Percentiles rank a stretch among this genome's conserved stretches.
Evolutionary conservation across 2,888 invertebrate species (phyloP).

Genomic region (Pyrrhia umbra): DNA sequence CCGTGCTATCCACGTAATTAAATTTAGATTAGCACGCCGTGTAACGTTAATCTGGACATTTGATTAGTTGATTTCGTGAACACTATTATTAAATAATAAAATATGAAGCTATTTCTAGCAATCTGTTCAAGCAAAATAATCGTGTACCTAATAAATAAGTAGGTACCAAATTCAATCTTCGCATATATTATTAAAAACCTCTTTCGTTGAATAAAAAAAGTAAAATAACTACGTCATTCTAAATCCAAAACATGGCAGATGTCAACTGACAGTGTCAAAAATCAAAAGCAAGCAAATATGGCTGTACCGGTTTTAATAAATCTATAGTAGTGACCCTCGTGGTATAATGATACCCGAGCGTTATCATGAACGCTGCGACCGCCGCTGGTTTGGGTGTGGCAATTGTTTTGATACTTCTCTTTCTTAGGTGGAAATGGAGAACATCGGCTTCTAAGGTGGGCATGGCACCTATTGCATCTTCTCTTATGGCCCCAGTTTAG

Average conservation of each 20-base stretch:
- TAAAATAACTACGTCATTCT: slow-evolving; percentile 56
- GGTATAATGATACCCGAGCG: slow-evolving; percentile 67
- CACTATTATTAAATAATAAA: too few species aligned
- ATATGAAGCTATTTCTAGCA: too few species aligned
- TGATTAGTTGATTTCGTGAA: not conserved
- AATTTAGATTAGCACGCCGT: slow-evolving; percentile 55
- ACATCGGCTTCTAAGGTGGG: slow-evolving; percentile 64
- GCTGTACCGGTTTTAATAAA: slow-evolving; percentile 40
- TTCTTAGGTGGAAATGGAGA: slow-evolving; percentile 74
- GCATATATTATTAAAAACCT: not conserved
- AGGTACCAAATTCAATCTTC: not conserved
- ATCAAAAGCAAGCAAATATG: slow-evolving; percentile 47
- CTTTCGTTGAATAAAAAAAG: not conserved
- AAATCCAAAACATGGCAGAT: slow-evolving; percentile 61
- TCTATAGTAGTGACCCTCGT: slow-evolving; percentile 34
- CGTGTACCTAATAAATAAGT: too few species aligned
- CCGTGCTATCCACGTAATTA: slow-evolving; percentile 45
- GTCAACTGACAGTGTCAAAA: slow-evolving; percentile 50
- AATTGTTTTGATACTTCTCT: slow-evolving; percentile 69
- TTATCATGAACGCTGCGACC: slow-evolving; percentile 69
- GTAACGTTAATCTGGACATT: not conserved
- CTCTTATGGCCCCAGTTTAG: not conserved
- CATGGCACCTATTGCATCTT: not conserved
- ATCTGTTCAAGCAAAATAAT: too few species aligned
- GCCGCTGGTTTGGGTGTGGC: slow-evolving; percentile 72